Evolutionary conservation across 1,140 invertebrate species (phyloP), one percentile per base, ranked within the genome.

Genomic region (Cyrtorhinus lividipennis): DNA sequence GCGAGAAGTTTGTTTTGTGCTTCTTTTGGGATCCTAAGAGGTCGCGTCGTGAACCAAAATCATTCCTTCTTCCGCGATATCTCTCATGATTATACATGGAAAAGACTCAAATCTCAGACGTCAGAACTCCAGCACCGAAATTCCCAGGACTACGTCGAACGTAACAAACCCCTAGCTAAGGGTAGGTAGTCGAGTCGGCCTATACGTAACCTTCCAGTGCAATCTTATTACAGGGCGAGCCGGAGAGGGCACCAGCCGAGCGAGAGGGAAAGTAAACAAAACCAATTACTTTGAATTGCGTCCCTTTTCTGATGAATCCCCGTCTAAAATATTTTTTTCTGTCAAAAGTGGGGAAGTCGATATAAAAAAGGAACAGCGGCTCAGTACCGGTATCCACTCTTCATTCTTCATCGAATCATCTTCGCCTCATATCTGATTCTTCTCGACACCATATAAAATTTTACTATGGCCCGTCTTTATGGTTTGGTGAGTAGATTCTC

Each of bases 241-340:
- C 38, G 38, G 18, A 48, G 46, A 48, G 24, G 18, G 13, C 2
- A 24, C 20, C 23, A 24, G 15, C 20, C 24, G 15, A 13, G 2
- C 15, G 56, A 13, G 13, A 24, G 62, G 8, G 62, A 63, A 63
- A 63, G 62, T 63, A 63, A 63, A 63, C 62, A 63, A 63, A 62
- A 24, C 18, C 56, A 57, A 57, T 57, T 57, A 57, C 56, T 57
- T 22, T 57, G n/a, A 57, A 18, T 24, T 58, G 27, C 53, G 27
- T n/a, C 48, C 22, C 23, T 23, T 46, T 46, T 62, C 60, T 48
- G 18, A 24, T 8, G 12, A 38, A 27, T n/a, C 15, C 3, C 8
- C 12, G 30, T 20, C 26, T 44, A 26, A 26, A 53, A n/a, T n/a
- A n/a, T n/a, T n/a, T n/a, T 59, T 58, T 24, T 24, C 56, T 13